Conservation (phyloP, 2,113 vertebrate genomes). For the Tupaia tana region DNA sequence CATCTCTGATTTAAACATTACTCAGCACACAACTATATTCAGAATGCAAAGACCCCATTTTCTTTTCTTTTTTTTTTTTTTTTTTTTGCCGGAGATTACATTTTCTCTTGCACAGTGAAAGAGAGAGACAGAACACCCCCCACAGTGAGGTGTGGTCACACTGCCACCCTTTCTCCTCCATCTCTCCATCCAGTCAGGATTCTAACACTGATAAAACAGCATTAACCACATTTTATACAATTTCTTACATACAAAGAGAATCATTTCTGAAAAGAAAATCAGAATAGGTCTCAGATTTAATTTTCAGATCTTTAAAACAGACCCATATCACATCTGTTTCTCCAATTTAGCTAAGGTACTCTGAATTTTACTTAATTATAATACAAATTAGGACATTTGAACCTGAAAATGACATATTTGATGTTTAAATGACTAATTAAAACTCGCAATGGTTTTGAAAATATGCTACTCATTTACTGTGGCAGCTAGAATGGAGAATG, state of each 20-base stretch:
- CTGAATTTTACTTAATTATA: background rate
- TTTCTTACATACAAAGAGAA: background rate
- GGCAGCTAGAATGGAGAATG: accelerated
- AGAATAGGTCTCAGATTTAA: conserved; percentile 22
- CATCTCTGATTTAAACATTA: too few species aligned
- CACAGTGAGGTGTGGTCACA: too few species aligned
- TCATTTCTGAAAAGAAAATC: conserved; percentile 32
- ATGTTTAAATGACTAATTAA: background rate
- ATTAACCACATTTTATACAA: conserved; percentile 11
- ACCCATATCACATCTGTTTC: background rate
- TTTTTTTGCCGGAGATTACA: too few species aligned
- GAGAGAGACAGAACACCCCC: too few species aligned
- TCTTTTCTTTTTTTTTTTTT: background rate
- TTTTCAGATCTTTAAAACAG: conserved; percentile 52
- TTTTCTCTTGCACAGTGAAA: too few species aligned
- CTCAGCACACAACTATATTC: background rate
- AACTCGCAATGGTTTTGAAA: background rate
- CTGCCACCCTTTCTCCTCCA: too few species aligned
- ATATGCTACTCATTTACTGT: background rate
- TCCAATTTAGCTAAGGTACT: background rate
- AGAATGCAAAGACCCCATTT: background rate
- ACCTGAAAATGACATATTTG: background rate
- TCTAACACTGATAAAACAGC: background rate
- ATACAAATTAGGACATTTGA: background rate
- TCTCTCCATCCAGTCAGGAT: too few species aligned